Base-by-base conservation (phyloP, 2,113 vertebrate genomes). In the Ochotona curzoniae region DNA sequence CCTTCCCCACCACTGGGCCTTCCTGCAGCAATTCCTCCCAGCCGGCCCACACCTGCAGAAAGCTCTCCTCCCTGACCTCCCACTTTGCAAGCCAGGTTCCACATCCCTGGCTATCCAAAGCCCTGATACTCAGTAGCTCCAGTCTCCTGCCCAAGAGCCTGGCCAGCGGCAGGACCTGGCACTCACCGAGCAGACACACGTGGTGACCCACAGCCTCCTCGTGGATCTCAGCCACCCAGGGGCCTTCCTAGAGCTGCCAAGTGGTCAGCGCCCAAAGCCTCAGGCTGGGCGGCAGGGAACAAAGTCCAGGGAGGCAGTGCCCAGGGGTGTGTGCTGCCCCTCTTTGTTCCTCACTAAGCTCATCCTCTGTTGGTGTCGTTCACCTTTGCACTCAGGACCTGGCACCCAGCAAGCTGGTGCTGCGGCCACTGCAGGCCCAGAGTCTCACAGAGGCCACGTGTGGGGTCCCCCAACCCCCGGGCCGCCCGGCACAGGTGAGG, bases 311-410 rank as follows among this genome's bases (percentile, higher is more conserved):
- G 2, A 74, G 64, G 20, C 73, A 38, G n/a, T 69, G 35, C 57
- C 60, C 54, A 32, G 1, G 18, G 57, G 69, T 5, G 0, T 67
- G 49, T 5, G 18, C 81, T 44, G 1, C 11, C 54, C 83, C 28
- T 86, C 82, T 78, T 23, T 8, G 4, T 15, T 63, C 63, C 69
- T 74, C 73, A 15, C 63, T 0, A 12, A 2, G 8, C 60, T 30
- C 69, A 3, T 66, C 54, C 49, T 49, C 47, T 7, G 15, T 4
- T 61, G 49, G 12, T 18, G 7, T 15, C 4, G 3, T 44, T 73
- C 44, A 95, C 87, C 93, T 96, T 87, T 93, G 93, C 38, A 91
- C 86, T 23, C 92, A 28, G 74, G 61, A 6, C 0, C 83, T 67
- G n/a, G 82, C 87, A 90, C 61, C 47, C 12, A 44, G 78, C 54